Evolutionary conservation across 1,140 invertebrate species (phyloP), one percentile per base, ranked within the genome.

Genomic region (Neodiprion virginianus): DNA sequence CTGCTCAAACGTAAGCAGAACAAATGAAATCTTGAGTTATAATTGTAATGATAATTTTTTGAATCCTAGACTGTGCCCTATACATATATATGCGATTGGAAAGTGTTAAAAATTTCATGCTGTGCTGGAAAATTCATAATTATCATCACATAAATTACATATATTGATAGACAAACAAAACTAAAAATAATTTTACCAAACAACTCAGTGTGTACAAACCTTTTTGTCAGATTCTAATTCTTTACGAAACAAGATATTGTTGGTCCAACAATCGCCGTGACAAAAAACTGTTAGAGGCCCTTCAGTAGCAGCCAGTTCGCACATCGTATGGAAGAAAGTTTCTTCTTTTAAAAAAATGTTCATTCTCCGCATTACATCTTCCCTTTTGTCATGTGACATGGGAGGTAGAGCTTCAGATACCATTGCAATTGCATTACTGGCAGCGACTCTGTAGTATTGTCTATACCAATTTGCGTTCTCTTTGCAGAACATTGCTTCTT

Each of bases 211-310:
- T 65, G 28, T 48, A 76, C 80, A 76, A 80, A 92, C 92, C 83
- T 92, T 90, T 67, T 84, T 81, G 75, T 92, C 88, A 69, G 89
- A 82, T 65, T 82, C 80, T 0, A 85, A 84, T 49, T 88, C 80
- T 14, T 89, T 91, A 69, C 89, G 87, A 79, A 94, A 94, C 1
- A 94, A 79, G 76, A 94, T 90, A 83, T 95, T 95, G 77, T 94
- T 94, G 0, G 93, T 93, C 93, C 93, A 94, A 80, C 93, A 94
- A 75, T 94, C 93, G 0, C 94, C 94, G 76, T 95, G 94, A 74
- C 92, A 92, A 73, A 95, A 92, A 7, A 93, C 92, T 0, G 92
- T 91, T 21, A 94, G 82, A 0, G 92, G 90, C 21, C 93, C 92
- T 76, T 89, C 87, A 0, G 90, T 87, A 1, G 90, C 86, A 1